Evolutionary conservation across 2,888 invertebrate species (phyloP).

Genomic region (Exephanes ischioxanthus): DNA sequence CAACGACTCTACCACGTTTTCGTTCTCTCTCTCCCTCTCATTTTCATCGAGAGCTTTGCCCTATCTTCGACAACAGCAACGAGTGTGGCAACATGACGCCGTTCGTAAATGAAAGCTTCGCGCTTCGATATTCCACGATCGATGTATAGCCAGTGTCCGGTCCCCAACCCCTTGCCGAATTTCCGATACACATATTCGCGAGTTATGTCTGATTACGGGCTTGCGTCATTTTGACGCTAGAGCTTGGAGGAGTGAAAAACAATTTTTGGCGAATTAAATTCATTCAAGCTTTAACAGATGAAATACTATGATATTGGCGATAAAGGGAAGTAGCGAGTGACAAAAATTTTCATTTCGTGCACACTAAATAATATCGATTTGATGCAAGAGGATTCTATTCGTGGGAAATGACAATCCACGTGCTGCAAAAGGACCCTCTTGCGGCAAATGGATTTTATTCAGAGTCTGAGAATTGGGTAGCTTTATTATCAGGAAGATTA

Average conservation of each 20-base stretch:
- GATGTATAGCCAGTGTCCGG: neutral
- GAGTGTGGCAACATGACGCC: constrained; percentile 53
- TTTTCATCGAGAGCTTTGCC: constrained; percentile 56
- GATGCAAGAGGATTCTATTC: no score
- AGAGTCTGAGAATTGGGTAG: no score
- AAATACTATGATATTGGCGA: neutral
- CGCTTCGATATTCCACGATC: constrained; percentile 57
- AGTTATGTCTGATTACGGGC: constrained; percentile 46
- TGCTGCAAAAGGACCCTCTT: no score
- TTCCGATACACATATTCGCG: constrained; percentile 40
- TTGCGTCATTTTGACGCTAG: constrained; percentile 22
- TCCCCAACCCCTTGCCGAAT: constrained; percentile 11
- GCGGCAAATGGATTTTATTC: no score
- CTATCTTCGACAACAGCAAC: constrained; percentile 57
- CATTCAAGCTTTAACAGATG: neutral
- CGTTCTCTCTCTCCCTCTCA: constrained; percentile 49
- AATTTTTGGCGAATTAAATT: constrained; percentile 27
- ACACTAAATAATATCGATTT: no score
- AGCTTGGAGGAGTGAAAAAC: constrained; percentile 14
- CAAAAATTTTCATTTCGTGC: neutral
- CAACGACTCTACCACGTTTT: constrained; percentile 40
- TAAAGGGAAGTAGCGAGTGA: neutral
- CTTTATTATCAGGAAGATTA: no score
- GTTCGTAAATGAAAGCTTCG: constrained; percentile 71
- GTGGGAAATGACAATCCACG: no score